Evolutionary conservation across 2,113 vertebrate genomes (phyloP).

Genomic region (Macrotis lagotis): DNA sequence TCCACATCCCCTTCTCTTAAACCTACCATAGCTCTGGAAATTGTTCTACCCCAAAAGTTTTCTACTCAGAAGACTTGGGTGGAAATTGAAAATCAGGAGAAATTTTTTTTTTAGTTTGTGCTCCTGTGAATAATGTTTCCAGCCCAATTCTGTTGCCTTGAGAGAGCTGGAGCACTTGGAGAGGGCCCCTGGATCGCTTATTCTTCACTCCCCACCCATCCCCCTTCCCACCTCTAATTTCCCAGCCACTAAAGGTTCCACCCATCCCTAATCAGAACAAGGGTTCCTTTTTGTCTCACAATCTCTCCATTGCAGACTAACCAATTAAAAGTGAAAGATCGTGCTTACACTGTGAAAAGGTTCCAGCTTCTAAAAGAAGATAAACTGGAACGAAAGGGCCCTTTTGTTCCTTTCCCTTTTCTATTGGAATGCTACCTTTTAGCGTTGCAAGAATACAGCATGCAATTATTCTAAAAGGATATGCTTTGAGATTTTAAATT

Average conservation of each 20-base stretch:
- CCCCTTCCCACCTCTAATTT: background rate
- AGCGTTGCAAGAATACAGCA: slow-evolving; percentile 52
- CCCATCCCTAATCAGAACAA: background rate
- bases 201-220: background rate
- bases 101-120: background rate
- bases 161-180: background rate
- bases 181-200: background rate
- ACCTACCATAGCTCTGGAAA: background rate
- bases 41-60: background rate
- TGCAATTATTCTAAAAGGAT: slow-evolving; percentile 61
- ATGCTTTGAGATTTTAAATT: slow-evolving; percentile 64
- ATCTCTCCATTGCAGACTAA: slow-evolving; percentile 4
- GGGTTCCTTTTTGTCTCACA: slow-evolving; percentile 18
- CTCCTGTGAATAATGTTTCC: background rate
- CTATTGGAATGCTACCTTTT: slow-evolving; percentile 55
- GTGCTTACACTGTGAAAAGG: slow-evolving; percentile 1
- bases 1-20: background rate
- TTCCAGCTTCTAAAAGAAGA: slow-evolving; percentile 45
- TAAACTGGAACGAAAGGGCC: slow-evolving; percentile 28
- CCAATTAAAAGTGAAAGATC: slow-evolving; percentile 56
- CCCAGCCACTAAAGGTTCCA: too few species aligned
- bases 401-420: slow-evolving; percentile 55
- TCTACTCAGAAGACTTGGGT: background rate
- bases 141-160: background rate
- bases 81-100: background rate